phyloP scores from a whole-genome alignment of 2,113 vertebrate genomes.

The cattle (Bos taurus) region ARS-UCD2.0 NC_037348.1:2479001-2479500 shows the following conservation, averaged over 20 bases:
- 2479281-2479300: background rate
- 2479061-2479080: background rate
- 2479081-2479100: background rate
- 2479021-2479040: background rate
- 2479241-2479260: background rate
- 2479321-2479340: background rate
- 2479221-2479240: background rate
- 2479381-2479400: background rate
- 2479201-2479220: background rate
- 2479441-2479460: background rate
- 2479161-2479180: background rate
- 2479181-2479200: background rate
- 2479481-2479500: background rate
- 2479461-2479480: background rate
- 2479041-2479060: background rate
- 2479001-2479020: background rate
- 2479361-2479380: background rate
- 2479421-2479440: background rate
- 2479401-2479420: background rate
- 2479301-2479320: background rate
- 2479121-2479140: background rate
- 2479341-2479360: background rate
- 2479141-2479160: background rate
- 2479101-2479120: background rate
- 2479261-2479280: background rate